Conservation (phyloP, 1,140 invertebrate genomes). For the Drosophila ercepeae region DNA sequence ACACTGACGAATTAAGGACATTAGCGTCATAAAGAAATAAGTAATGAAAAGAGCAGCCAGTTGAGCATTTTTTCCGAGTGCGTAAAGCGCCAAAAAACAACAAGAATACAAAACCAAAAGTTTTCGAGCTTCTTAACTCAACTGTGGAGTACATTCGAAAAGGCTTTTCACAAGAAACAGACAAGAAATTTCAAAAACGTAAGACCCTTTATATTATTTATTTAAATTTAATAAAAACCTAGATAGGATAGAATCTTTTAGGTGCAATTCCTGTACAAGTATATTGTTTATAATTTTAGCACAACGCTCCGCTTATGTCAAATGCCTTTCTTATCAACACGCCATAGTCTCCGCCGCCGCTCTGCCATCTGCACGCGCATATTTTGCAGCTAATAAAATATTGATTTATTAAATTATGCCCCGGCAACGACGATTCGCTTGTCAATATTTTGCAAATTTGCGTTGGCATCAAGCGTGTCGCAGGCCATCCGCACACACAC, state of each 20-base stretch:
- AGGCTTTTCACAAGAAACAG: too few species aligned
- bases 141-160: conserved; percentile 14
- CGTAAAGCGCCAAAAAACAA: conserved; percentile 53
- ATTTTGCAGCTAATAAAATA: conserved; percentile 73
- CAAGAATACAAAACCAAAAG: conserved; percentile 27
- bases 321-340: not conserved
- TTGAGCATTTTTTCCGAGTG: conserved; percentile 69
- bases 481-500: not conserved
- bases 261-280: too few species aligned
- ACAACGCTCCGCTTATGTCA: not conserved
- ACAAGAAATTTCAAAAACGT: too few species aligned
- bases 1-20: conserved; percentile 82
- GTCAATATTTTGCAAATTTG: conserved; percentile 78
- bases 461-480: conserved; percentile 40
- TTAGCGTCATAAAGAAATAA: conserved; percentile 82
- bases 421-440: conserved; percentile 41
- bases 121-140: conserved; percentile 12
- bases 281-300: not conserved
- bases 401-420: conserved; percentile 76
- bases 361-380: conserved; percentile 21
- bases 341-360: conserved; percentile 8
- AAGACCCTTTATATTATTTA: too few species aligned
- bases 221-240: too few species aligned
- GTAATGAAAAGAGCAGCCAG: conserved; percentile 73
- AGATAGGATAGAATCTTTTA: too few species aligned